A percentile compares a stretch with the other conserved stretches of the same genome.
phyloP scores from a whole-genome alignment of 1,140 invertebrate species.

The Contarinia nasturtii region DNA sequence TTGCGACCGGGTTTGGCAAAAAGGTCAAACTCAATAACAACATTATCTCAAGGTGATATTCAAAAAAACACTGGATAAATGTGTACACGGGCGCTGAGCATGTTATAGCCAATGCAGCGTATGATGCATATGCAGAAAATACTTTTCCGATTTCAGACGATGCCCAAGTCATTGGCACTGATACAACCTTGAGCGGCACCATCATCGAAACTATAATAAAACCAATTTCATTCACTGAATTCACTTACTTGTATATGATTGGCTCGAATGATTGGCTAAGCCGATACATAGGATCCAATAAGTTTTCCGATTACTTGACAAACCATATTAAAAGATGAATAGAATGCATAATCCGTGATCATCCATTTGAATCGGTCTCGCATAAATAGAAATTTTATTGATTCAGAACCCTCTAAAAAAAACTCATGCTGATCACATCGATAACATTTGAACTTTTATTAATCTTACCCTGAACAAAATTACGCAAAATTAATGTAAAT shows the following conservation, averaged over 20 bases:
- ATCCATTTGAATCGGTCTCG: conserved; percentile 45
- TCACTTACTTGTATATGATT: conserved; percentile 39
- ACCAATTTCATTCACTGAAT: not conserved
- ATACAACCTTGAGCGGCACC: conserved; percentile 31
- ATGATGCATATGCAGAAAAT: no score
- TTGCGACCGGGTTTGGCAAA: no score
- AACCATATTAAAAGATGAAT: conserved; percentile 25
- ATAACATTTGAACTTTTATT: no score
- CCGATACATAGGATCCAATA: conserved; percentile 28
- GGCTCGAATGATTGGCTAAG: conserved; percentile 34
- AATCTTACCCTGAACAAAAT: conserved; percentile 27
- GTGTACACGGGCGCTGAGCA: no score
- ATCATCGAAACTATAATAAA: conserved; percentile 24
- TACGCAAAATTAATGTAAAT: conserved; percentile 29
- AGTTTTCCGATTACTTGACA: conserved; percentile 29
- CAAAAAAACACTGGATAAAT: no score
- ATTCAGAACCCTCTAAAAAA: conserved; percentile 24
- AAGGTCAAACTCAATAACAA: no score
- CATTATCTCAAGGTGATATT: no score
- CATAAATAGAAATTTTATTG: conserved; percentile 38
- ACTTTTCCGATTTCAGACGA: conserved; percentile 39
- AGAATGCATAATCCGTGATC: conserved; percentile 35
- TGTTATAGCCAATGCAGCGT: no score
- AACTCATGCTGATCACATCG: no score
- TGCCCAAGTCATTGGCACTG: conserved; percentile 38